phyloP scores from a whole-genome alignment of 2,888 invertebrate genomes.

The Ctena decussata region DNA sequence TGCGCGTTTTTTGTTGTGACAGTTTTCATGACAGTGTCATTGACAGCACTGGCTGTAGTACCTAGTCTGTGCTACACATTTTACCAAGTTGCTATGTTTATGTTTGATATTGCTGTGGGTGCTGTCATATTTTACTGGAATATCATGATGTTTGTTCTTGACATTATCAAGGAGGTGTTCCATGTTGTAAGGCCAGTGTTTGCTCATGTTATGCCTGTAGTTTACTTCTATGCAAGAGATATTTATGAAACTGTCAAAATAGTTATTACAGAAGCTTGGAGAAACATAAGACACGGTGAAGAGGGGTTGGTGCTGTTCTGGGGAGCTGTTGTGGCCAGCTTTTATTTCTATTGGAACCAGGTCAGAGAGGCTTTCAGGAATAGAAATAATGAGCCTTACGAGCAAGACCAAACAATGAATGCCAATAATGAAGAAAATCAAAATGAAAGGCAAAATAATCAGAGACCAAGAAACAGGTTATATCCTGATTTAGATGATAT shows the following conservation, averaged over 20 bases:
- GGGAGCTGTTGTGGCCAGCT: background rate
- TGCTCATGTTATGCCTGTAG: background rate
- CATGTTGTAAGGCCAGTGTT: background rate
- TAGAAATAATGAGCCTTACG: background rate
- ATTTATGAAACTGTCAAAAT: background rate
- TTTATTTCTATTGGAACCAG: slow-evolving; percentile 7
- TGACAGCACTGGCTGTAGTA: background rate
- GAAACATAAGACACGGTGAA: background rate
- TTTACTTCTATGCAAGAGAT: background rate
- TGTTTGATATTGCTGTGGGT: background rate
- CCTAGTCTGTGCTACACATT: background rate
- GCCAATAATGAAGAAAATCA: background rate
- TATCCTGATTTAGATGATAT: slow-evolving; percentile 28
- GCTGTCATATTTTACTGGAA: background rate
- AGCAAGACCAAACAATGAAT: background rate
- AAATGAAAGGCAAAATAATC: background rate
- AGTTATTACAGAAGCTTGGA: background rate
- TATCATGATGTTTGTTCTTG: background rate
- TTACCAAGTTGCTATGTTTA: background rate
- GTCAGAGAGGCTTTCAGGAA: background rate
- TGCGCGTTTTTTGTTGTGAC: background rate
- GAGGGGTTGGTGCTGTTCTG: background rate
- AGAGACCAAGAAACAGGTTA: slow-evolving; percentile 5
- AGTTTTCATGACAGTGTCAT: background rate
- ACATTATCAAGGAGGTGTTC: background rate